Evolutionary conservation across 2,797 vertebrate species (phyloP), one percentile per base, ranked within the genome.

Genomic region (Pangasius djambal): DNA sequence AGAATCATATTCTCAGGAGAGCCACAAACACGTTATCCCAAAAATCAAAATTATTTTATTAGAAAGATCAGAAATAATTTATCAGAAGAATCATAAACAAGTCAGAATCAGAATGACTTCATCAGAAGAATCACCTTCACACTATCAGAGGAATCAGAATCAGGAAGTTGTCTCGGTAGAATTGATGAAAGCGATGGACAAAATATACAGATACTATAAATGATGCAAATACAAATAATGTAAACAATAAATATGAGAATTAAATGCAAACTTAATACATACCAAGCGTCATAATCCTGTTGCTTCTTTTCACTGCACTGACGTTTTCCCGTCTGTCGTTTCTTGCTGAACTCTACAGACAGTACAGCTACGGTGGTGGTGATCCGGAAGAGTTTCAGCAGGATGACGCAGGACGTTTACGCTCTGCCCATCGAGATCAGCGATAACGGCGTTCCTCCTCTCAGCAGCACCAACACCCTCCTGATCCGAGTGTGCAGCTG

Each of bases 391-490:
- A 97, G 97, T 59, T 99, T 99, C 93, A 98, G 97, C 50, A 97
- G 97, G 0, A 95, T 97, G 88, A 97, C 97, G 78, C 98, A 99
- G 95, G 97, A 98, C 0, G 77, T 98, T 1, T 98, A 98, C 93
- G 95, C 96, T 22, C 96, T 99, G 7, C 98, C 98, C 61, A 96
- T 99, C 0, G 97, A 99, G 91, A 99, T 99, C 92, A 98, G 96
- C 0, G 98, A 99, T 20, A 98, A 98, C 0, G 98, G 98, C 0
- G 90, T 94, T 7, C 98, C 98, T 0, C 91, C 97, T 0, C 91
- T 98, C 96, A 99, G 97, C 94, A 98, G 98, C 95, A 99, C 98
- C 92, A 98, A 97, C 94, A 98, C 97, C 0, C 96, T 99, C 91
- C 98, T 96, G 87, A 96, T 99, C 91, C 95, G 97, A 0, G 97